Conservation (phyloP, 1,140 invertebrate species). For the Philaenus spumarius region DNA sequence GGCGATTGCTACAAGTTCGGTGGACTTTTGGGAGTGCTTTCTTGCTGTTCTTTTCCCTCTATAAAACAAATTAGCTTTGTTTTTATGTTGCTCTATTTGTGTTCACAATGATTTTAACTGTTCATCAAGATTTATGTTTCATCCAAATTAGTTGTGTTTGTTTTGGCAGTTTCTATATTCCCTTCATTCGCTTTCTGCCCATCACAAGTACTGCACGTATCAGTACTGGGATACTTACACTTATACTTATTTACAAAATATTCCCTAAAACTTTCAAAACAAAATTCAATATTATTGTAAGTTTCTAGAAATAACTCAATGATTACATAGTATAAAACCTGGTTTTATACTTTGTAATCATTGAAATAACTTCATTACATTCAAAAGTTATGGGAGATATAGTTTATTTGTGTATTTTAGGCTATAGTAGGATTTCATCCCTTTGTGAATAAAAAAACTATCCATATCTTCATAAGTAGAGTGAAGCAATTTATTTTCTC, state of each 20-base stretch:
- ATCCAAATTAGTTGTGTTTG: not conserved
- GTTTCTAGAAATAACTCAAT: no score
- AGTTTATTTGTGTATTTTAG: no score
- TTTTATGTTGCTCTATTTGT: not conserved
- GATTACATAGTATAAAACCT: no score
- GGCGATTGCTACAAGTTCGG: slow-evolving; percentile 4
- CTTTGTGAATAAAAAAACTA: no score
- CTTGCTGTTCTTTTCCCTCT: not conserved
- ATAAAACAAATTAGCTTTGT: not conserved
- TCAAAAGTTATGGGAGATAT: no score
- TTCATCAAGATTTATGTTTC: not conserved
- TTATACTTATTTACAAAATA: not conserved
- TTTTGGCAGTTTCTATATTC: not conserved
- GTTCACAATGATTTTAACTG: not conserved
- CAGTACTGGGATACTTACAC: not conserved
- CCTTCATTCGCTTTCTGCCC: not conserved
- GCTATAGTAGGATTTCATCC: no score
- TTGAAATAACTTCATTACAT: no score
- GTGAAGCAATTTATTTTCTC: no score
- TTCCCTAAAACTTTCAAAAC: no score
- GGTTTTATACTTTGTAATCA: no score
- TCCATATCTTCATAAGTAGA: no score
- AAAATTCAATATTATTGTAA: no score
- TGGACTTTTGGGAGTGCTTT: not conserved
- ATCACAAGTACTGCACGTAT: not conserved